Evolutionary conservation across 2,113 vertebrate genomes (phyloP), one percentile per base, ranked within the genome.

Genomic region (Sterna hirundo): DNA sequence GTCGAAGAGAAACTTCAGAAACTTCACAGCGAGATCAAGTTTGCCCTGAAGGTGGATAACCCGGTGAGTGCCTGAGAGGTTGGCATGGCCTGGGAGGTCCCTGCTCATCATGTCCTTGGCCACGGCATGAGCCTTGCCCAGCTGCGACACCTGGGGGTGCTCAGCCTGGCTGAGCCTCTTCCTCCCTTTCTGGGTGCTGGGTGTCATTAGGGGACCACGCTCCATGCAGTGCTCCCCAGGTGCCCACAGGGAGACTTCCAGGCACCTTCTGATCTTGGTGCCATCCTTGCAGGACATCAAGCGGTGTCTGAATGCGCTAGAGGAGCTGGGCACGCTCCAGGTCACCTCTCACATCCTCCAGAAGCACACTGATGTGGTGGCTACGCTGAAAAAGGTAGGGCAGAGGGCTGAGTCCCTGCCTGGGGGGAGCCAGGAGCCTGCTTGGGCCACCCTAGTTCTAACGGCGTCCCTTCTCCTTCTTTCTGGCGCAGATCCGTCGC

Each of bases 311-410:
- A 98, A 98, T 17, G 99, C 99, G 0, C 98, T 99, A 7, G 99
- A 98, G 69, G 99, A 99, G 94, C 98, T 99, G 17, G 98, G 98
- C 38, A 98, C 98, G 4, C 98, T 99, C 36, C 99, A 99, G 52
- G 99, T 99, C 96, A 99, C 99, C 46, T 99, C 99, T 44, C 99
- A 99, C 89, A 99, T 99, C 92, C 98, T 99, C 30, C 99, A 99
- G 96, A 99, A 99, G 97, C 99, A 99, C 87, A 99, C 99, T 0
- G 99, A 99, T 2, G 98, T 99, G 77, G 99, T 99, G 93, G 99
- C 99, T 34, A 99, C 99, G 0, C 97, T 99, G 71, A 99, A 99
- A 69, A 99, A 99, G 99, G 99, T 99, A 78, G 1, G 18, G 13
- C 5, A 36, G 91, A 15, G 66, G 18, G 30, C n/a, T 18, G 34